These are phyloP conservation scores for Seladonia tumulorum DNA, from an alignment of 2,888 invertebrate species.

Conservation along the genomic window DNA sequence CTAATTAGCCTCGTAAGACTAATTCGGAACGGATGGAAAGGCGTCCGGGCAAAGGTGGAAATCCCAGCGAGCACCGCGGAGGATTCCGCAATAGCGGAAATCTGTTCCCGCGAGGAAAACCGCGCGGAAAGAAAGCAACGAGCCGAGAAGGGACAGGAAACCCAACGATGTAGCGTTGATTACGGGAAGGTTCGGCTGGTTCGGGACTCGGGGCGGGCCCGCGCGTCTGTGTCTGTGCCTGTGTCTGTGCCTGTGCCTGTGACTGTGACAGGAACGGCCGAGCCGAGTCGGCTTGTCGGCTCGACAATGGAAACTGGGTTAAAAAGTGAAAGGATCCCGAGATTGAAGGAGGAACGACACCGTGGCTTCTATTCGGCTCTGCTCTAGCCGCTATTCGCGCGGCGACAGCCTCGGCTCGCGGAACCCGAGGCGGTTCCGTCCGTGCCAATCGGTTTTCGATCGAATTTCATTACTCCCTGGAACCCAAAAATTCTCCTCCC, in stretches of 20 bases:
- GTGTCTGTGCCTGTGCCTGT: slow-evolving; percentile 33
- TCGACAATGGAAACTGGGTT: slow-evolving; percentile 80
- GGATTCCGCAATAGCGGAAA: slow-evolving; percentile 3
- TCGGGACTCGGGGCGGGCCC: slow-evolving; percentile 51
- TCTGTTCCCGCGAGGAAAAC: slow-evolving; percentile 15
- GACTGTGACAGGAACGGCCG: slow-evolving; percentile 62
- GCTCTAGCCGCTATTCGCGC: slow-evolving; percentile 37
- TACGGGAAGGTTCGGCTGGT: slow-evolving; percentile 32
- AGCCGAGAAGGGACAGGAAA: slow-evolving; percentile 3
- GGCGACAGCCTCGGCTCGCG: slow-evolving; percentile 29
- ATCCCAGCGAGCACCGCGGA: background rate
- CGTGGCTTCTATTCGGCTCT: slow-evolving; percentile 63
- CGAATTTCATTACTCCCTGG: background rate
- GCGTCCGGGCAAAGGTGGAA: background rate
- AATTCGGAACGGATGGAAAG: background rate
- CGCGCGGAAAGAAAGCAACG: slow-evolving; percentile 11
- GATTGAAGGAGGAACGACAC: slow-evolving; percentile 70
- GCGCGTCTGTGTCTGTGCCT: background rate
- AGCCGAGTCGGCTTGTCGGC: slow-evolving; percentile 43
- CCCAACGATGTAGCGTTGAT: slow-evolving; percentile 45
- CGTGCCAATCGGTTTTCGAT: background rate
- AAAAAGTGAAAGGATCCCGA: slow-evolving; percentile 82
- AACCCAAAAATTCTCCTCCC: background rate
- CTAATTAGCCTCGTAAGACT: background rate
- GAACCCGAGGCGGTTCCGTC: slow-evolving; percentile 30